phyloP scores from a whole-genome alignment of 92 coral and sea anemone species.

The Umimayanthus chanpuru region DNA sequence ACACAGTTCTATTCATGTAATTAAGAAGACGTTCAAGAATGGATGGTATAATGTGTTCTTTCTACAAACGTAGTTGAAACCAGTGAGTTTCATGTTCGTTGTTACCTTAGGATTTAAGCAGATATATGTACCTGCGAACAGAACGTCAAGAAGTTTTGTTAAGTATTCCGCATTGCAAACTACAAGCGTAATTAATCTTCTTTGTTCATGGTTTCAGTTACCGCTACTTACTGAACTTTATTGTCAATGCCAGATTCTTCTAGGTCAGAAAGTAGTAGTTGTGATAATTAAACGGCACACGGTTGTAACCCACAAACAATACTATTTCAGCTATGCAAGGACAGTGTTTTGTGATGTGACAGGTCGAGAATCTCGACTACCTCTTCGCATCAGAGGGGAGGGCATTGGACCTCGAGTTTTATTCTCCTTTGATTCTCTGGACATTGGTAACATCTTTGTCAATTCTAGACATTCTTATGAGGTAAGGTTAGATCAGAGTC shows the following conservation, averaged over 20 bases:
- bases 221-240: not conserved
- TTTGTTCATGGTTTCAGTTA: not conserved
- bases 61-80: too few relatives aligned
- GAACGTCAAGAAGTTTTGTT: too few relatives aligned
- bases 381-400: constrained; percentile 93
- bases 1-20: not conserved
- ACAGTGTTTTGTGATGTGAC: constrained; percentile 96
- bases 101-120: not conserved
- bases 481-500: constrained; percentile 67
- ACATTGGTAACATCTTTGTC: constrained; percentile 94
- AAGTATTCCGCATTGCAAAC: not conserved
- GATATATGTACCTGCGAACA: not conserved
- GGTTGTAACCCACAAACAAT: not conserved
- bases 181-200: not conserved
- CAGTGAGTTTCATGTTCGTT: not conserved
- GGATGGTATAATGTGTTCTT: too few relatives aligned
- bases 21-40: not conserved
- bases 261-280: not conserved
- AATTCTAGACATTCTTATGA: constrained; percentile 97
- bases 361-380: constrained; percentile 94
- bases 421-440: constrained; percentile 91
- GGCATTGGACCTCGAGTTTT: constrained; percentile 88
- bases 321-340: constrained; percentile 83
- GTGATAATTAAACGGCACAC: too few relatives aligned
- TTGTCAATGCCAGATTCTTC: not conserved